Conservation (phyloP, 2,797 vertebrate species). For the Gymnocypris eckloni region DNA sequence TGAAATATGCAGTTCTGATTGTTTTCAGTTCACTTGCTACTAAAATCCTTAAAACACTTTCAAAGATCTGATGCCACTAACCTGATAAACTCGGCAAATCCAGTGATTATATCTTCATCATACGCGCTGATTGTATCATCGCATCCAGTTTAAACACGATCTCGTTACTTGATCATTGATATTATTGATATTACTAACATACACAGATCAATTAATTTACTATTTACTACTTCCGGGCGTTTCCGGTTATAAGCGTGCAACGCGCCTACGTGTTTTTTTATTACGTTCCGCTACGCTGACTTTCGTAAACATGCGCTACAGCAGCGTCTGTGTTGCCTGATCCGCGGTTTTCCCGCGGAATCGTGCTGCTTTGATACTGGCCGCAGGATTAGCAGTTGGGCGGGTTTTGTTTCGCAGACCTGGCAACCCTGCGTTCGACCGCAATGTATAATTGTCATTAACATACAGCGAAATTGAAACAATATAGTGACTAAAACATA, state of each 20-base stretch:
- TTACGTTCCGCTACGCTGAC: too few relatives aligned
- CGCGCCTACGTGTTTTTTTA: not conserved
- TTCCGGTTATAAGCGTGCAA: not conserved
- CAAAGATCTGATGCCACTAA: not conserved
- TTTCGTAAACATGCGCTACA: not conserved
- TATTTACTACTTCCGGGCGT: not conserved
- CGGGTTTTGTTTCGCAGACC: not conserved
- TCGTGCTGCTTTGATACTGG: too few relatives aligned
- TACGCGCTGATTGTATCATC: not conserved
- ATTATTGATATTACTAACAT: not conserved
- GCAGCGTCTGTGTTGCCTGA: too few relatives aligned
- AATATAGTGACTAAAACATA: not conserved
- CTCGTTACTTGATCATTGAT: not conserved
- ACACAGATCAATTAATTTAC: not conserved
- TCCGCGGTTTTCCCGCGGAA: too few relatives aligned
- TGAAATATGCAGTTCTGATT: not conserved
- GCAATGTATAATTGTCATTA: too few relatives aligned
- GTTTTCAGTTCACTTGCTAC: not conserved
- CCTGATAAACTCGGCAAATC: not conserved
- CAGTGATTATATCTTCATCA: not conserved
- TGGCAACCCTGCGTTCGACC: not conserved
- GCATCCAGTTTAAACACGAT: not conserved
- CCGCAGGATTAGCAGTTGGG: not conserved
- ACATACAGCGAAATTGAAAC: not conserved
- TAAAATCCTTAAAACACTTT: not conserved